Base-by-base conservation (phyloP, 2,113 vertebrate genomes). In the Elgaria multicarinata region DNA sequence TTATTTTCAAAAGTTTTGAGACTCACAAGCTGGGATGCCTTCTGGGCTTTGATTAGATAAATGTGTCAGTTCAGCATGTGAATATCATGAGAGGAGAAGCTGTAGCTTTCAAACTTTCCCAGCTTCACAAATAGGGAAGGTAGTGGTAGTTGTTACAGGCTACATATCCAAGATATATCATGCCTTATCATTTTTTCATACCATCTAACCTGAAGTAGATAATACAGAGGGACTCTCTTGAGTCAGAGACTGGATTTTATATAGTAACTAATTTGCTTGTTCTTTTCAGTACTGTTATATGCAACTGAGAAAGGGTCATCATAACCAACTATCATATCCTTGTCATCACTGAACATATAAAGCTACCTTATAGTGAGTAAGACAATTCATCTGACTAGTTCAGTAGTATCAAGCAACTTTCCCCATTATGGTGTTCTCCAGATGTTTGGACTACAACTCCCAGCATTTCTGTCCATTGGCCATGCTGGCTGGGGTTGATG, bases 161-260 rank as follows among this genome's bases (percentile, higher is more conserved):
- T 18, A n/a, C 53, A 36, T 81, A 85, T 93, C 91, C 86, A 90
- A 82, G 76, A n/a, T 1, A 4, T 66, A 83, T 33, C 91, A 44
- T 74, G 79, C 87, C 42, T 91, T 44, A 2, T 87, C 71, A 90
- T 64, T 88, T 69, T 92, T 62, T 89, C 44, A 75, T 74, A 36
- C 24, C 85, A 62, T 89, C 33, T 36, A 88, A 55, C 58, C 83
- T 8, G 1, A 42, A 83, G 44, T 77, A 42, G 46, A 67, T 87
- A 89, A 86, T 94, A 66, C 64, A 91, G 10, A 93, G 84, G 14
- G 12, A 36, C 76, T 44, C n/a, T 18, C 22, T 83, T 89, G 53
- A 74, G 62, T 85, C 33, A 92, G 77, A 90, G 86, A 82, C 36
- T 86, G 26, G 5, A 90, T 92, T 85, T 89, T 84, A 1, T 55